These are phyloP conservation scores for Synaphobranchus kaupii DNA, from an alignment of 2,797 vertebrate species.

Conservation along the genomic window DNA sequence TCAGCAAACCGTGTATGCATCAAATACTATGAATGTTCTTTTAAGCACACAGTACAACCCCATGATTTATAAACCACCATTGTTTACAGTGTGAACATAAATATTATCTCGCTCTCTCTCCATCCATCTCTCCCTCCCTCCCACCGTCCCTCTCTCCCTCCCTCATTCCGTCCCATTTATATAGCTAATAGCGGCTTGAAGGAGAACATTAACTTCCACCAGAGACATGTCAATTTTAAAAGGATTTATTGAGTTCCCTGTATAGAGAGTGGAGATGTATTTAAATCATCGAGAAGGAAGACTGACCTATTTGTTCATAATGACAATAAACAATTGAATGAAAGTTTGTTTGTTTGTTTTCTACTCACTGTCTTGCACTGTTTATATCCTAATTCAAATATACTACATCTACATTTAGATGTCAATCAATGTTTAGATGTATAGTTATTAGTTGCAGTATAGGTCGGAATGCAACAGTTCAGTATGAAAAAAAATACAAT, in stretches of 20 bases:
- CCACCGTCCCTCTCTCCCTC: not conserved
- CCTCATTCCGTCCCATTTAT: not conserved
- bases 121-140: not conserved
- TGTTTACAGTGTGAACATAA: constrained; percentile 5
- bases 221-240: not conserved
- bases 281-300: not conserved
- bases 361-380: not conserved
- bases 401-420: not conserved
- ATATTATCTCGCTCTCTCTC: not conserved
- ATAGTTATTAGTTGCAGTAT: too few species aligned
- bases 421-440: not conserved
- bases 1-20: not conserved
- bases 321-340: not conserved
- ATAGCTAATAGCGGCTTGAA: not conserved
- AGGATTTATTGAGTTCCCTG: constrained; percentile 1
- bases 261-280: not conserved
- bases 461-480: not conserved
- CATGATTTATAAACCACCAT: not conserved
- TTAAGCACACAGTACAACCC: not conserved
- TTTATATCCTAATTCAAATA: not conserved
- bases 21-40: not conserved
- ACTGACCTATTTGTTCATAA: not conserved
- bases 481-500: not conserved
- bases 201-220: constrained; percentile 4
- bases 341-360: not conserved